phyloP scores from a whole-genome alignment of 2,113 vertebrate species.

The Ciconia boyciana region DNA sequence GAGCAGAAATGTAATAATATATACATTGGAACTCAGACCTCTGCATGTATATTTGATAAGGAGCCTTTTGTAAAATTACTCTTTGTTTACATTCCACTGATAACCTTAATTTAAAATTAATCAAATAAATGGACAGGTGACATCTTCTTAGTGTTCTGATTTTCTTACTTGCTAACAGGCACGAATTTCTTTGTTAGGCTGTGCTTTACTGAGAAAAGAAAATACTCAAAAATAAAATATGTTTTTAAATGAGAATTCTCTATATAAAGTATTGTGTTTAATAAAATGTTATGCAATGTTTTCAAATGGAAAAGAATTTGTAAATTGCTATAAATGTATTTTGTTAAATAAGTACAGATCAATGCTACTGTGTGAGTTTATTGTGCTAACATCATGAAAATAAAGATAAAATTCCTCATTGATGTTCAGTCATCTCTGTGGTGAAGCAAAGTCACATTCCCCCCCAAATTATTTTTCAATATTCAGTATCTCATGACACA shows the following conservation, averaged over 20 bases:
- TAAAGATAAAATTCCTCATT: constrained; percentile 79
- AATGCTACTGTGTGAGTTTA: constrained; percentile 82
- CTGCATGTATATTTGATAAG: constrained; percentile 86
- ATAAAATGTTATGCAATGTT: constrained; percentile 85
- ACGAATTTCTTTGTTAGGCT: constrained; percentile 80
- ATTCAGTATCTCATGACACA: background rate
- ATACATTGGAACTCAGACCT: constrained; percentile 76
- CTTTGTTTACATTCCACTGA: constrained; percentile 87
- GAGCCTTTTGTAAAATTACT: constrained; percentile 83
- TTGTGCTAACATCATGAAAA: constrained; percentile 85
- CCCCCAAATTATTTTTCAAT: background rate
- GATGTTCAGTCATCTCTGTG: constrained; percentile 28
- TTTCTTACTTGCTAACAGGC: constrained; percentile 78
- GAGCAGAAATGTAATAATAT: constrained; percentile 73
- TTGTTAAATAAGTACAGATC: constrained; percentile 83
- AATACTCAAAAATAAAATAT: constrained; percentile 78
- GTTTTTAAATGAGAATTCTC: constrained; percentile 83
- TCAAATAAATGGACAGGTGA: constrained; percentile 77
- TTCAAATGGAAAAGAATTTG: constrained; percentile 81
- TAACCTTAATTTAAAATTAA: constrained; percentile 85
- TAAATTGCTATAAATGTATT: constrained; percentile 88
- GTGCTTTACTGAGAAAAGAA: constrained; percentile 79
- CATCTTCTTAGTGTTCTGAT: constrained; percentile 79
- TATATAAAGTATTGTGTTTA: constrained; percentile 84
- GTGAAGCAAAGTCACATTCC: background rate